Conservation (phyloP, 2,113 vertebrate species). For the Cercopithecus mona region DNA sequence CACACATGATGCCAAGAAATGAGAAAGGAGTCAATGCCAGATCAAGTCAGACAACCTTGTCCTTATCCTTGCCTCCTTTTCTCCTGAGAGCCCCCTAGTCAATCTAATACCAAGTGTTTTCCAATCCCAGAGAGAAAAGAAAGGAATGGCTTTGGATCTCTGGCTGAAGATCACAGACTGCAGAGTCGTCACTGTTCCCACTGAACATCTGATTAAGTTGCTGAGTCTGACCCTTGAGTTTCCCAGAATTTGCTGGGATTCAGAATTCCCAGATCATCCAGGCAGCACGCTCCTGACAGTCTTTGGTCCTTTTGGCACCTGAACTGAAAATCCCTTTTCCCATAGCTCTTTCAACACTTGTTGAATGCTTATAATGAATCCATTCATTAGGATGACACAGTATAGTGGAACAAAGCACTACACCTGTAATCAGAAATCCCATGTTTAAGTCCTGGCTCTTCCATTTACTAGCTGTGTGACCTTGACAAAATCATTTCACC, state of each 20-base stretch:
- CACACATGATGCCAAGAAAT: neutral
- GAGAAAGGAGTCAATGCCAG: neutral
- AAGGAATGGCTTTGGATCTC: neutral
- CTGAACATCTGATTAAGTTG: neutral
- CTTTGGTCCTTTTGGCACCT: neutral
- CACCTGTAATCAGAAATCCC: neutral
- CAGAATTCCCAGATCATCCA: neutral
- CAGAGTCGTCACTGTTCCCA: neutral
- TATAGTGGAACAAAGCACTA: neutral
- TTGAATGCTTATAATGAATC: constrained; percentile 11
- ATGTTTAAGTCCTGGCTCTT: neutral
- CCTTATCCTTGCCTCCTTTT: neutral
- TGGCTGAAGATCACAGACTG: neutral
- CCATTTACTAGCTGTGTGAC: neutral
- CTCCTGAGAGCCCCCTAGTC: neutral
- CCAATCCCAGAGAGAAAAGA: neutral
- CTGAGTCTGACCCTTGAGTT: constrained; percentile 10
- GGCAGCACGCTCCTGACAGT: neutral
- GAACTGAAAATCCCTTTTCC: neutral
- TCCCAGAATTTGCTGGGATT: neutral
- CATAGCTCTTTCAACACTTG: neutral
- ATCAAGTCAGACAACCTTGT: neutral
- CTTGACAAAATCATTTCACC: neutral
- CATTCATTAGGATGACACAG: neutral
- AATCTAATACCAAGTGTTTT: neutral